These are phyloP conservation scores for Plutella xylostella DNA, from an alignment of 2,888 invertebrate species.

Conservation along the genomic window DNA sequence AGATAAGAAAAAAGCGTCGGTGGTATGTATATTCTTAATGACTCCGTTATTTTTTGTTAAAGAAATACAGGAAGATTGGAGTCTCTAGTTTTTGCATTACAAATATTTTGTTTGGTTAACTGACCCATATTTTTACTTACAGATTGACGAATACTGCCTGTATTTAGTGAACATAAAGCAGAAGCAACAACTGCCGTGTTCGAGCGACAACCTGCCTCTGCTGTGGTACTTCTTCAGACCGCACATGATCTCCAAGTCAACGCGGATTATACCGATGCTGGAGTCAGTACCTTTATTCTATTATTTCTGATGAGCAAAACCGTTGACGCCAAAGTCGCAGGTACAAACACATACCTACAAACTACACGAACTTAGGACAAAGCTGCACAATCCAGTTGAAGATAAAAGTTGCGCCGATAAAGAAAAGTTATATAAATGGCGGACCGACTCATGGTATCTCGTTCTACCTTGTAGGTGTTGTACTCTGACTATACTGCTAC, in stretches of 20 bases:
- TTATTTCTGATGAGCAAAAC: no score
- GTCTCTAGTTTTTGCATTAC: neutral
- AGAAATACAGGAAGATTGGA: no score
- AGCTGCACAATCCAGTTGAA: no score
- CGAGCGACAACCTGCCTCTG: conserved; percentile 67
- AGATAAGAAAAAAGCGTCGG: conserved; percentile 27
- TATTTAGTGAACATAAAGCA: conserved; percentile 76
- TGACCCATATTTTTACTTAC: conserved; percentile 17
- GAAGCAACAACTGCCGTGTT: conserved; percentile 67
- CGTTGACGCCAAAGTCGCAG: neutral
- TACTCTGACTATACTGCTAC: no score
- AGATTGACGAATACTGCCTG: conserved; percentile 67
- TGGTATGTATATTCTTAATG: neutral
- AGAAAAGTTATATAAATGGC: no score
- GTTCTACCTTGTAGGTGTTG: no score
- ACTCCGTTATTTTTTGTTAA: neutral
- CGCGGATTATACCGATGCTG: conserved; percentile 75
- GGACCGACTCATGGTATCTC: no score
- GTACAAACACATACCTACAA: neutral
- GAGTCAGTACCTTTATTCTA: conserved; percentile 71
- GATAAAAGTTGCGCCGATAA: no score
- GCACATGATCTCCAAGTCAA: conserved; percentile 69
- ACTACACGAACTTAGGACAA: no score
- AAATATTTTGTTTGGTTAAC: neutral
- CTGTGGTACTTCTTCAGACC: conserved; percentile 79